Evolutionary conservation across 2,888 invertebrate genomes (phyloP).

Genomic region (Pterostichus madidus): DNA sequence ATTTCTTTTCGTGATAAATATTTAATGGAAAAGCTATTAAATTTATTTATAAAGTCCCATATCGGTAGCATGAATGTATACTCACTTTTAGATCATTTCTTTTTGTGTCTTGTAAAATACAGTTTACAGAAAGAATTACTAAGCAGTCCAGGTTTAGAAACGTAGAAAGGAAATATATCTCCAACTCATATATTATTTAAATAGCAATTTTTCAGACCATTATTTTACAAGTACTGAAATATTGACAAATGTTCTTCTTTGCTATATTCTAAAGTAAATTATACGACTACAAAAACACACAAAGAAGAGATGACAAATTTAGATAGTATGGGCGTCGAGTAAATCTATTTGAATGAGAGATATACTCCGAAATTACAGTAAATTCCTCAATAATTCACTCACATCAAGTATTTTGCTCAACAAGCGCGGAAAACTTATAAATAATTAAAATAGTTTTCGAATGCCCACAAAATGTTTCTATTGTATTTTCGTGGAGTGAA

Average conservation of each 20-base stretch:
- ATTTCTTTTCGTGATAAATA: not conserved
- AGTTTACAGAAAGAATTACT: conserved; percentile 23
- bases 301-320: conserved; percentile 51
- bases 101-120: conserved; percentile 6
- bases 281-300: conserved; percentile 8
- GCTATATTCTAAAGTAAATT: conserved; percentile 32
- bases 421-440: conserved; percentile 27
- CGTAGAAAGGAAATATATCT: conserved; percentile 21
- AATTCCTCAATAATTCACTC: conserved; percentile 40
- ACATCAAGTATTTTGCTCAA: conserved; percentile 1
- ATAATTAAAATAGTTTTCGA: conserved; percentile 43
- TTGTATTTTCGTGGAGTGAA: conserved; percentile 20
- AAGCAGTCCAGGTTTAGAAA: conserved; percentile 16
- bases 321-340: conserved; percentile 30
- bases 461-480: conserved; percentile 15
- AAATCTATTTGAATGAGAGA: conserved; percentile 20
- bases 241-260: conserved; percentile 40
- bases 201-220: conserved; percentile 35
- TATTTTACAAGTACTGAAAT: conserved; percentile 37
- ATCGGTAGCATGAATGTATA: not conserved
- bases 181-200: conserved; percentile 29
- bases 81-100: not conserved
- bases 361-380: conserved; percentile 24
- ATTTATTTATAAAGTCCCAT: not conserved
- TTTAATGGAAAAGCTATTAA: not conserved